These are phyloP conservation scores for Baccha elongata DNA, from an alignment of 2,888 invertebrate species.

Conservation along the genomic window DNA sequence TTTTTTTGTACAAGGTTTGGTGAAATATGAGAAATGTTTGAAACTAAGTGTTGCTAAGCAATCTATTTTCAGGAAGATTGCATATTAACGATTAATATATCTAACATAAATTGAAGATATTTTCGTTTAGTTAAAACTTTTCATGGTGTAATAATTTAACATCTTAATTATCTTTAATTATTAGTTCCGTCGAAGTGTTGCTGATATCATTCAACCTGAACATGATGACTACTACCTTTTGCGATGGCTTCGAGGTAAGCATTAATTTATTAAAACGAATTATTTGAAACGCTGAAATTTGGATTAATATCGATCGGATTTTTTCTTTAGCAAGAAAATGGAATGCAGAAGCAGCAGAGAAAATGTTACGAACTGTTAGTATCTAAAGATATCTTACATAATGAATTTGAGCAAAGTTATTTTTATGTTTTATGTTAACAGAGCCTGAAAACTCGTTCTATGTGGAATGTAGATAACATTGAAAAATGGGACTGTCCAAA, in stretches of 20 bases:
- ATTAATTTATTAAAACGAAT: too few species aligned
- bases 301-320: too few species aligned
- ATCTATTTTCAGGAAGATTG: too few species aligned
- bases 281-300: too few species aligned
- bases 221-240: conserved; percentile 91
- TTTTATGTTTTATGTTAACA: neutral
- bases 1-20: too few species aligned
- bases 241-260: conserved; percentile 91
- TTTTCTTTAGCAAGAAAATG: conserved; percentile 88
- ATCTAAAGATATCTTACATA: neutral
- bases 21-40: too few species aligned
- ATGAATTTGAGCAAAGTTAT: neutral
- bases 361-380: conserved; percentile 94
- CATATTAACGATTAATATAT: too few species aligned
- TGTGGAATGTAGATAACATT: conserved; percentile 89
- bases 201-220: conserved; percentile 87
- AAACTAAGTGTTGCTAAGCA: too few species aligned
- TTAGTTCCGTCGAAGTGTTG: conserved; percentile 89
- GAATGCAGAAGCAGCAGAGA: conserved; percentile 93
- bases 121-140: too few species aligned
- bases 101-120: too few species aligned
- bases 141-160: neutral
- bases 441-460: conserved; percentile 78
- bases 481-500: conserved; percentile 88
- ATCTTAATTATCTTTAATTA: neutral